Evolutionary conservation across 2,797 vertebrate genomes (phyloP).

Genomic region (Lacerta bilineata): DNA sequence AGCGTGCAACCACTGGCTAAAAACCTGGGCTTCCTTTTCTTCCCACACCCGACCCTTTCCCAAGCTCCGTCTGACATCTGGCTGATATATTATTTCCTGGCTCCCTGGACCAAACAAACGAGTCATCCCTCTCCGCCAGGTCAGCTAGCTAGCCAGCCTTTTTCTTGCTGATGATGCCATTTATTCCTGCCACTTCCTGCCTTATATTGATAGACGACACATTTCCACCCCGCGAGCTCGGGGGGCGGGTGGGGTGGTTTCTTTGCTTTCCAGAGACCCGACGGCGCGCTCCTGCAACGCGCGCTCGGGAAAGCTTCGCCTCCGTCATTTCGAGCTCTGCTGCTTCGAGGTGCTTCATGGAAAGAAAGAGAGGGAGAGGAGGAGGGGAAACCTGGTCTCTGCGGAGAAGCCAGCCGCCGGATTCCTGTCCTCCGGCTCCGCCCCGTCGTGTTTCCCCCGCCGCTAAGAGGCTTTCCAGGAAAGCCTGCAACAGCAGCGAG

Average conservation of each 20-base stretch:
- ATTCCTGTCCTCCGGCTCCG: conserved; percentile 9
- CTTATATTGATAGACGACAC: conserved; percentile 15
- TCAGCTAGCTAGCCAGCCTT: background rate
- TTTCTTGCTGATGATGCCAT: background rate
- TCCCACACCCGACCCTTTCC: no score
- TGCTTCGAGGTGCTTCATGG: conserved; percentile 35
- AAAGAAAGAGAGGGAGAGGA: background rate
- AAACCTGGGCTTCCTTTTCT: background rate
- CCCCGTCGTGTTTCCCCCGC: conserved; percentile 32
- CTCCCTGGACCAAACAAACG: conserved; percentile 4
- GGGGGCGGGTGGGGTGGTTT: background rate
- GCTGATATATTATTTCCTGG: background rate
- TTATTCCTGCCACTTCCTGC: conserved; percentile 35
- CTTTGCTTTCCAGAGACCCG: conserved; percentile 29
- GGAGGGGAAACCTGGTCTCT: background rate
- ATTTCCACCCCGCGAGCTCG: conserved; percentile 4
- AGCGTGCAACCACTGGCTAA: background rate
- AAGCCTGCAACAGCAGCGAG: conserved; percentile 17
- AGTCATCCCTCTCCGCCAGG: conserved; percentile 9
- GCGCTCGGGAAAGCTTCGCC: conserved; percentile 11
- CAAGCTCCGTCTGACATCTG: background rate
- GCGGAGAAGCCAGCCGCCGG: conserved; percentile 17
- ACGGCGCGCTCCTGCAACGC: conserved; percentile 36
- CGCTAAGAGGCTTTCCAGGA: conserved; percentile 40
- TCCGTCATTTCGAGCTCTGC: conserved; percentile 31